Percentiles rank a stretch among this genome's conserved stretches.
phyloP scores from a whole-genome alignment of 1,140 invertebrate genomes.

The Drosophila carrolli region DNA sequence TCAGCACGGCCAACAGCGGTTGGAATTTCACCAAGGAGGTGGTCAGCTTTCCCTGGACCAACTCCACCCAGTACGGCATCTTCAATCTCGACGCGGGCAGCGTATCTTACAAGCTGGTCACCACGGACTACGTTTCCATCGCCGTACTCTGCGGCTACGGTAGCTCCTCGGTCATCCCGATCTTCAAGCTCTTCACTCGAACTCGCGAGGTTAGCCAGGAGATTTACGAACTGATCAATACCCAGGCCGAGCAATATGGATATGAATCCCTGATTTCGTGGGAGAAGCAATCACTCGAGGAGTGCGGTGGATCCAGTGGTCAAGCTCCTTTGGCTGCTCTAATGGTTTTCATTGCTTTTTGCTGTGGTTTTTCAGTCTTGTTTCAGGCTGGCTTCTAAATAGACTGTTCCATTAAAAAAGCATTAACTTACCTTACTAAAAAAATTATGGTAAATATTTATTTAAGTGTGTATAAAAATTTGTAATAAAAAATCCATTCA shows the following conservation, averaged over 20 bases:
- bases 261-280: constrained; percentile 16
- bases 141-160: constrained; percentile 50
- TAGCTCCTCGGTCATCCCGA: constrained; percentile 32
- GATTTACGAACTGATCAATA: not conserved
- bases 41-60: constrained; percentile 45
- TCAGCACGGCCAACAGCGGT: constrained; percentile 6
- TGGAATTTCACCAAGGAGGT: constrained; percentile 14
- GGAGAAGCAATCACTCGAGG: constrained; percentile 43
- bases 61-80: constrained; percentile 31
- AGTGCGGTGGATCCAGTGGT: constrained; percentile 32
- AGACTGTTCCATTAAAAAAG: too few species aligned
- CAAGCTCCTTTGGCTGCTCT: not conserved
- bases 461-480: too few species aligned
- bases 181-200: constrained; percentile 50
- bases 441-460: too few species aligned
- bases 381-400: not conserved
- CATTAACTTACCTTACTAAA: too few species aligned
- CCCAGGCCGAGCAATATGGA: not conserved
- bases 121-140: constrained; percentile 9
- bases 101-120: constrained; percentile 52
- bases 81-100: constrained; percentile 15
- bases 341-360: not conserved
- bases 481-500: not conserved
- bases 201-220: constrained; percentile 15
- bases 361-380: constrained; percentile 3